Evolutionary conservation across 2,797 vertebrate species (phyloP).

Genomic region (Pseudochaenichthys georgianus): DNA sequence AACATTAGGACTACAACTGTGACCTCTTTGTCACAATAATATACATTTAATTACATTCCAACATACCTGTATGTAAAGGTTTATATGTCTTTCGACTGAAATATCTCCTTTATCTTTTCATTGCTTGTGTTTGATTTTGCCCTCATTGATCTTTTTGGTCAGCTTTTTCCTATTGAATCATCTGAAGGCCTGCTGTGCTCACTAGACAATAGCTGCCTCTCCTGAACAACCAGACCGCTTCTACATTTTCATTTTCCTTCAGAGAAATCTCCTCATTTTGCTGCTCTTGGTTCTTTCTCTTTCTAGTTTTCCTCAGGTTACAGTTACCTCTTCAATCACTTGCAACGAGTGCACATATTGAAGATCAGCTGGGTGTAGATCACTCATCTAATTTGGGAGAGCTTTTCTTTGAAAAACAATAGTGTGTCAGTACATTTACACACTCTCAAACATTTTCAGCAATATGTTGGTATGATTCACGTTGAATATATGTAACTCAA

Average conservation of each 20-base stretch:
- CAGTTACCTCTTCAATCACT: background rate
- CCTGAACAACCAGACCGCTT: conserved; percentile 11
- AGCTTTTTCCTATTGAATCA: conserved; percentile 7
- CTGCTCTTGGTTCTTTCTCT: background rate
- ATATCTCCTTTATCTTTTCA: background rate
- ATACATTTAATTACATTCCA: background rate
- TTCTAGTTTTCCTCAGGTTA: background rate
- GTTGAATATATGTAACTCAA: conserved; percentile 3
- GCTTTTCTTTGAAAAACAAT: background rate
- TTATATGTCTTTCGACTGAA: background rate
- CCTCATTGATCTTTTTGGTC: background rate
- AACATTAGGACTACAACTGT: background rate
- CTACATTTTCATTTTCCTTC: background rate
- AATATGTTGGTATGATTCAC: background rate
- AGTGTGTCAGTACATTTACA: background rate
- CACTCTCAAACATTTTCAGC: background rate
- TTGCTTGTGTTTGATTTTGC: background rate
- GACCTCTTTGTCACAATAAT: background rate
- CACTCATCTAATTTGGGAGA: background rate
- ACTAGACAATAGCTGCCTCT: conserved; percentile 1
- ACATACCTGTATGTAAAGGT: background rate
- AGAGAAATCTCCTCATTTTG: background rate
- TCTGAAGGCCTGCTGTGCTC: conserved; percentile 7
- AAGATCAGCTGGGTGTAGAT: background rate
- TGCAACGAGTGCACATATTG: too few species aligned